These are phyloP conservation scores for Montipora capricornis DNA, from an alignment of 64 coral and sea anemone genomes.

Conservation along the genomic window DNA sequence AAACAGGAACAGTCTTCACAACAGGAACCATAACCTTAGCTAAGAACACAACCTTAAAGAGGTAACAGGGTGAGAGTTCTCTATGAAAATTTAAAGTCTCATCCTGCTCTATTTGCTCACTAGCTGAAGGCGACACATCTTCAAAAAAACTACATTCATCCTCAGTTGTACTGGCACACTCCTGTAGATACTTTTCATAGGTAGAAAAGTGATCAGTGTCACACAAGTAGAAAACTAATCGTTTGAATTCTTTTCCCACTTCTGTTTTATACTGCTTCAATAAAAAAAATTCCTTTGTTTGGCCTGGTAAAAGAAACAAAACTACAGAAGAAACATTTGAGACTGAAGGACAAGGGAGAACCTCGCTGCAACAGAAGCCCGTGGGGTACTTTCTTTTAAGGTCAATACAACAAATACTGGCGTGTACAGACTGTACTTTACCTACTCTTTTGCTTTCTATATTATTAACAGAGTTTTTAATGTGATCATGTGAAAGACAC, in stretches of 20 bases:
- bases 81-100: not conserved
- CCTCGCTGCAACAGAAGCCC: not conserved
- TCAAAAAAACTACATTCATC: conserved; percentile 22
- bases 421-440: no score
- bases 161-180: not conserved
- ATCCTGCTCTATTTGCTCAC: not conserved
- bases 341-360: not conserved
- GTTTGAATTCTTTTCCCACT: conserved; percentile 73
- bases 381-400: no score
- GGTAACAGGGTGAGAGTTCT: no score
- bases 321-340: not conserved
- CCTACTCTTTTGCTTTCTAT: no score
- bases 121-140: not conserved
- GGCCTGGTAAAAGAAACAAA: conserved; percentile 48
- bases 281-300: conserved; percentile 60
- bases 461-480: no score
- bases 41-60: no score
- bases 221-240: conserved; percentile 74
- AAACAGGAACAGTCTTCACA: no score
- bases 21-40: no score
- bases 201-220: conserved; percentile 22
- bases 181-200: conserved; percentile 36
- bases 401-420: no score
- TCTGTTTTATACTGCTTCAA: conserved; percentile 61
- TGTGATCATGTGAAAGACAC: no score